Percentiles rank a stretch among this genome's conserved stretches.
phyloP scores from a whole-genome alignment of 2,797 vertebrate species.

The Nannoperca australis region DNA sequence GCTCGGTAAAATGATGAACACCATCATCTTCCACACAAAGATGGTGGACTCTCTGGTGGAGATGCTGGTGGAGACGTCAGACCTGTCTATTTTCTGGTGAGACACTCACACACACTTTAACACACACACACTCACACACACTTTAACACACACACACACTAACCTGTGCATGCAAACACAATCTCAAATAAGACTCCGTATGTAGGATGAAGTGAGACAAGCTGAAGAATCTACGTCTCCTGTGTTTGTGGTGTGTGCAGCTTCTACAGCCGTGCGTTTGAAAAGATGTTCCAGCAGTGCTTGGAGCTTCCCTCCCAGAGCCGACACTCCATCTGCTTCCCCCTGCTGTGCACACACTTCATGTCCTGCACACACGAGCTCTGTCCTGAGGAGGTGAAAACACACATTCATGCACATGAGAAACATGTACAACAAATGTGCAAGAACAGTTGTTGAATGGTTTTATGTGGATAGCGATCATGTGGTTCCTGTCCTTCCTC shows the following conservation, averaged over 20 bases:
- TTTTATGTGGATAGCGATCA: neutral
- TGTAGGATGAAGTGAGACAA: neutral
- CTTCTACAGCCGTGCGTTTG: constrained; percentile 99
- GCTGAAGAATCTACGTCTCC: neutral
- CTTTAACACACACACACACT: neutral
- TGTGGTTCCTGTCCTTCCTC: neutral
- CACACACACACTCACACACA: too few species aligned
- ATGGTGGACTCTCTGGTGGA: constrained; percentile 99
- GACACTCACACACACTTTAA: neutral
- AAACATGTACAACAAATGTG: neutral
- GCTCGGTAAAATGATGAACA: constrained; percentile 99
- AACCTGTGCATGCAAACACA: neutral
- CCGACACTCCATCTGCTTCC: constrained; percentile 98
- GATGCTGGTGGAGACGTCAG: constrained; percentile 98
- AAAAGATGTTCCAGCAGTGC: constrained; percentile 99
- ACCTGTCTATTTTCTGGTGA: constrained; percentile 98
- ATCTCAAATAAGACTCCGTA: neutral
- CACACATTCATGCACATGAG: neutral
- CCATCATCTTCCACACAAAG: constrained; percentile 99
- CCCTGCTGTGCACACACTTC: constrained; percentile 98
- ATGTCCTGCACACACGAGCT: constrained; percentile 99
- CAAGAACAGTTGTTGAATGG: neutral
- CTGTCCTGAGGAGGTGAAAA: constrained; percentile 95
- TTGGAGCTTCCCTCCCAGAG: constrained; percentile 98
- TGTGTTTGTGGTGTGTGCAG: constrained; percentile 70